Evolutionary conservation across 2,797 vertebrate species (phyloP).

Genomic region (Mycteria americana): DNA sequence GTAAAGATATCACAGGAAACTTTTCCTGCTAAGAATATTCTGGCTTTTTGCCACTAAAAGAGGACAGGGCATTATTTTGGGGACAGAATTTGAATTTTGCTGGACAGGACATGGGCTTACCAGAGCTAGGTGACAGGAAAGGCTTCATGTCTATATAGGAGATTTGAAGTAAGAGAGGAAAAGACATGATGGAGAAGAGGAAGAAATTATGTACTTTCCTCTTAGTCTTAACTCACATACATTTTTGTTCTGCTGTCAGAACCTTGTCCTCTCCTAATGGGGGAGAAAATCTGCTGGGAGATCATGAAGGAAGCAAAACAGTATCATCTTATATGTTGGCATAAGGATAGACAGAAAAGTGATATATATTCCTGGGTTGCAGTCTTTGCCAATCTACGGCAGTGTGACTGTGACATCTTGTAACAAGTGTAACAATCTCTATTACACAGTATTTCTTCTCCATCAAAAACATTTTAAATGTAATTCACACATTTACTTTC

Average conservation of each 20-base stretch:
- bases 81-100: not conserved
- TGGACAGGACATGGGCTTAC: not conserved
- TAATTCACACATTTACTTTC: not conserved
- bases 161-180: not conserved
- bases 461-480: not conserved
- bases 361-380: not conserved
- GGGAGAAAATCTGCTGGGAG: not conserved
- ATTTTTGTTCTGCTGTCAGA: not conserved
- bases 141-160: not conserved
- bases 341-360: not conserved
- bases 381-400: not conserved
- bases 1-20: slow-evolving; percentile 37
- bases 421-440: not conserved
- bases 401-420: not conserved
- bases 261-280: not conserved
- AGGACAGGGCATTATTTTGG: not conserved
- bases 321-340: not conserved
- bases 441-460: not conserved
- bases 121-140: slow-evolving; percentile 2
- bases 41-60: not conserved
- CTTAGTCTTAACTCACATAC: not conserved
- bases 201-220: slow-evolving; percentile 13
- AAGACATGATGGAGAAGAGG: not conserved
- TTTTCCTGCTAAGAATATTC: slow-evolving; percentile 39
- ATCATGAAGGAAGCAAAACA: not conserved